These are phyloP conservation scores for Shargacucullia verbasci DNA, from an alignment of 2,888 invertebrate genomes.

Conservation along the genomic window DNA sequence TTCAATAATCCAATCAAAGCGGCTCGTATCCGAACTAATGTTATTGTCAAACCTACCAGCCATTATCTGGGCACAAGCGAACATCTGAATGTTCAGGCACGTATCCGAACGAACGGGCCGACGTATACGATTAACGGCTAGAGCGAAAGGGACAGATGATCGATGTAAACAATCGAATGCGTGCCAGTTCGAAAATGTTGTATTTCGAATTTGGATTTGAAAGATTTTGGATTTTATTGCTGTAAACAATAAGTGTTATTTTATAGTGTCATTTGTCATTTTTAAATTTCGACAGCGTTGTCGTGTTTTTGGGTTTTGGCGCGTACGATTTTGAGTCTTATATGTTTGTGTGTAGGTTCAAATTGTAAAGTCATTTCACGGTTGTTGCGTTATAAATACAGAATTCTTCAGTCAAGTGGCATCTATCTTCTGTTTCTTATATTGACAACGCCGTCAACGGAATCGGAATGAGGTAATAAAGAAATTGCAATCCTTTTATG, in stretches of 20 bases:
- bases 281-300: slow-evolving; percentile 53
- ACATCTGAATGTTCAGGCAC: slow-evolving; percentile 84
- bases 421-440: slow-evolving; percentile 80
- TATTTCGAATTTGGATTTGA: slow-evolving; percentile 46
- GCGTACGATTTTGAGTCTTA: slow-evolving; percentile 26
- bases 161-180: slow-evolving; percentile 74
- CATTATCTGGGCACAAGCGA: slow-evolving; percentile 79
- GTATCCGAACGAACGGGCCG: slow-evolving; percentile 64
- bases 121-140: slow-evolving; percentile 48
- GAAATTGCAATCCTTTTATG: slow-evolving; percentile 77
- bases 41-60: slow-evolving; percentile 84
- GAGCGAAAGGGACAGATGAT: slow-evolving; percentile 62
- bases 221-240: slow-evolving; percentile 50
- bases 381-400: slow-evolving; percentile 28
- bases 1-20: slow-evolving; percentile 86
- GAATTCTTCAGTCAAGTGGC: slow-evolving; percentile 75
- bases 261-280: slow-evolving; percentile 35
- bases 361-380: slow-evolving; percentile 2
- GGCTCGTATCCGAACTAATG: slow-evolving; percentile 81
- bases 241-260: slow-evolving; percentile 34
- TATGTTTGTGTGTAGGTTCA: background rate
- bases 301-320: slow-evolving; percentile 9
- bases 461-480: slow-evolving; percentile 79
- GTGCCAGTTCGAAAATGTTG: slow-evolving; percentile 49
- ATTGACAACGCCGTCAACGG: slow-evolving; percentile 74